phyloP scores from a whole-genome alignment of 2,797 vertebrate genomes.

The Ptychobarbus kaznakovi region DNA sequence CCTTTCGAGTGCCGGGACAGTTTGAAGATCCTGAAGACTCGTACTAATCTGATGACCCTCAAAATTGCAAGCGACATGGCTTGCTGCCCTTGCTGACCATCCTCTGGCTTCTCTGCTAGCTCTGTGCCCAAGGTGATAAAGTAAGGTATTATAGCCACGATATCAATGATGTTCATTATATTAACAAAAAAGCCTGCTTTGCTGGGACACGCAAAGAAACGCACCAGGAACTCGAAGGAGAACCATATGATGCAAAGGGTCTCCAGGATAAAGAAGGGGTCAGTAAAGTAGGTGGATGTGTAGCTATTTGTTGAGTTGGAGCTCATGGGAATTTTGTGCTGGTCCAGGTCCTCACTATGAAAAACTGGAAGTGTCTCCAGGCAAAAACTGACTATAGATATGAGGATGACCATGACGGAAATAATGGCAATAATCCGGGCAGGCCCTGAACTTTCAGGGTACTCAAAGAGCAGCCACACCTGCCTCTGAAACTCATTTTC shows the following conservation, averaged over 20 bases:
- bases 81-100: slow-evolving; percentile 93
- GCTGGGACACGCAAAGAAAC: slow-evolving; percentile 97
- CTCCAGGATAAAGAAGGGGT: slow-evolving; percentile 99
- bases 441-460: slow-evolving; percentile 88
- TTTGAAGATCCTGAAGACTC: slow-evolving; percentile 98
- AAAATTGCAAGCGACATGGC: slow-evolving; percentile 99
- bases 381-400: slow-evolving; percentile 91
- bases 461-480: slow-evolving; percentile 90
- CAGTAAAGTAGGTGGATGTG: slow-evolving; percentile 89
- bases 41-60: slow-evolving; percentile 92
- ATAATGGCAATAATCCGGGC: slow-evolving; percentile 91
- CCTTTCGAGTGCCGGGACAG: slow-evolving; percentile 97
- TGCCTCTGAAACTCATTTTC: slow-evolving; percentile 91
- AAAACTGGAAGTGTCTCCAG: slow-evolving; percentile 88
- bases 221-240: slow-evolving; percentile 97
- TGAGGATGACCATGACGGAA: slow-evolving; percentile 90
- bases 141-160: slow-evolving; percentile 98
- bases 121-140: slow-evolving; percentile 98
- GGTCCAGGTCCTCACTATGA: slow-evolving; percentile 78
- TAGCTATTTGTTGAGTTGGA: slow-evolving; percentile 81
- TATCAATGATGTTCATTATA: slow-evolving; percentile 99
- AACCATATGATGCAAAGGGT: slow-evolving; percentile 99
- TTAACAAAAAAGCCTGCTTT: slow-evolving; percentile 99
- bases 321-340: not conserved
- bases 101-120: slow-evolving; percentile 93